A percentile compares a stretch with the other conserved stretches of the same genome.
Evolutionary conservation across 2,113 vertebrate species (phyloP).

Genomic region (Calyptomena viridis): DNA sequence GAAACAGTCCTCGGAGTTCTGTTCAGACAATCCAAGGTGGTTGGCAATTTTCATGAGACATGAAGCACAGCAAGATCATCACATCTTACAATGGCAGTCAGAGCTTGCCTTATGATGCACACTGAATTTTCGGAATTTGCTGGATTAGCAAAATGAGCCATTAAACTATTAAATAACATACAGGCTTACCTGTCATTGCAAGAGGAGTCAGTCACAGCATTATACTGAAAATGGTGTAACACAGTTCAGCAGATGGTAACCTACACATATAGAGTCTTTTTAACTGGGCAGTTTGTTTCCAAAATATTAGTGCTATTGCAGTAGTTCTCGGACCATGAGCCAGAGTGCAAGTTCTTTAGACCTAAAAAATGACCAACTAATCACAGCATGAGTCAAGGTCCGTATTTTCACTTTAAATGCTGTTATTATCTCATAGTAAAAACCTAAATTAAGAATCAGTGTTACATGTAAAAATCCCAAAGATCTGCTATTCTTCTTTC

Average conservation of each 20-base stretch:
- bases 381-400: neutral
- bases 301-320: neutral
- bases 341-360: neutral
- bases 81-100: neutral
- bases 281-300: neutral
- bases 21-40: neutral
- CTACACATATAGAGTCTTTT: neutral
- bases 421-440: neutral
- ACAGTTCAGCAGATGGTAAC: neutral
- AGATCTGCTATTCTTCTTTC: neutral
- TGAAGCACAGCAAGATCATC: neutral
- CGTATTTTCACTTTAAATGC: neutral
- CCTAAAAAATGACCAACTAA: neutral
- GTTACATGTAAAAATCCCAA: neutral
- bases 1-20: neutral
- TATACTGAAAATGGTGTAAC: neutral
- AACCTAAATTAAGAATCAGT: neutral
- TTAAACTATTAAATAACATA: neutral
- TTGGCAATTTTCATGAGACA: neutral
- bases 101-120: neutral
- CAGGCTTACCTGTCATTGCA: neutral
- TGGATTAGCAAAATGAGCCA: neutral
- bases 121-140: neutral
- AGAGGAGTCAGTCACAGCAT: neutral
- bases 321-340: neutral